Evolutionary conservation across 2,888 invertebrate genomes (phyloP).

Genomic region (Dicyrtoma fusca): DNA sequence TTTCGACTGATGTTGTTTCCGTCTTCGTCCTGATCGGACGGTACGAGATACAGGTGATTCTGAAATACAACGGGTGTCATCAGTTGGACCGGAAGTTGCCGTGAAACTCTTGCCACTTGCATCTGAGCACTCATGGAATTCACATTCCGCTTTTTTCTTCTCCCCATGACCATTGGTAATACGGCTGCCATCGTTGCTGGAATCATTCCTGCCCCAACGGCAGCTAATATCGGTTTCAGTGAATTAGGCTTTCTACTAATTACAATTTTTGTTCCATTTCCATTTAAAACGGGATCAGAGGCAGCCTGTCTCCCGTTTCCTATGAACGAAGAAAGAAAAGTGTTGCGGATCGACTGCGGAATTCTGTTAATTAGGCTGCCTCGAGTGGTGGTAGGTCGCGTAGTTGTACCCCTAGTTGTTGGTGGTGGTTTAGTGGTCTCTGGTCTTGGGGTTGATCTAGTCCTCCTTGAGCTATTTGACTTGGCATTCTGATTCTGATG

Average conservation of each 20-base stretch:
- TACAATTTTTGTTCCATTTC: slow-evolving; percentile 14
- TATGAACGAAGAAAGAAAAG: slow-evolving; percentile 20
- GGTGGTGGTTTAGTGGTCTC: neutral
- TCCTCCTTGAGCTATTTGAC: neutral
- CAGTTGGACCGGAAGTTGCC: no score
- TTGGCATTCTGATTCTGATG: neutral
- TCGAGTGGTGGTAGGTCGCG: neutral
- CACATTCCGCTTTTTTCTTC: slow-evolving; percentile 41
- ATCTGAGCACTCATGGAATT: slow-evolving; percentile 5
- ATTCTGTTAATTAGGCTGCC: neutral
- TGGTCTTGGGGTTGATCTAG: neutral
- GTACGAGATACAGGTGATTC: slow-evolving; percentile 15
- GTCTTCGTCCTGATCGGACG: neutral
- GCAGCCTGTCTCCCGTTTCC: slow-evolving; percentile 5
- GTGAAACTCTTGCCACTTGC: slow-evolving; percentile 38
- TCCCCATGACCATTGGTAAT: slow-evolving; percentile 51
- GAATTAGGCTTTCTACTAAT: slow-evolving; percentile 10
- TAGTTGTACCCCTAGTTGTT: neutral
- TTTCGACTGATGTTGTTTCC: no score
- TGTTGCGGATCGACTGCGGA: neutral
- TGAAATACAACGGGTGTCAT: neutral
- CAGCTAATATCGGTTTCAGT: slow-evolving; percentile 51
- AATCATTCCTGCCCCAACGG: slow-evolving; percentile 52
- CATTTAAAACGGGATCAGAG: neutral
- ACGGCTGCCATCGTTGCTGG: slow-evolving; percentile 33